phyloP scores from a whole-genome alignment of 1,140 invertebrate species.

The Drosophila rhopaloa region DNA sequence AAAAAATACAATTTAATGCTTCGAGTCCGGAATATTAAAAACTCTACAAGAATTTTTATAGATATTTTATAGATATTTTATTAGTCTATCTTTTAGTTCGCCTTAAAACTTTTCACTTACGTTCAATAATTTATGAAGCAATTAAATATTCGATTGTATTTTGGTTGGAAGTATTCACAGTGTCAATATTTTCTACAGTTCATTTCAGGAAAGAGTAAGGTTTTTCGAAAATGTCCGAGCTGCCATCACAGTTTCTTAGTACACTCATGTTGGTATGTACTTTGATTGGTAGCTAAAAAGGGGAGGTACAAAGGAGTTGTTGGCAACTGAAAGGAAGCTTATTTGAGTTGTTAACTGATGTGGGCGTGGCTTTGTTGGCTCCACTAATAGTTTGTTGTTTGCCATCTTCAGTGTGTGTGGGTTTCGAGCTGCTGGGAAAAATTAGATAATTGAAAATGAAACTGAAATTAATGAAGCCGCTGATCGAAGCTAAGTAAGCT shows the following conservation, averaged over 20 bases:
- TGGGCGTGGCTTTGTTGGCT: slow-evolving; percentile 34
- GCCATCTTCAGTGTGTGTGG: slow-evolving; percentile 8
- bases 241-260: slow-evolving; percentile 4
- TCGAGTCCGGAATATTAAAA: too few species aligned
- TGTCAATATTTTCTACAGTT: too few species aligned
- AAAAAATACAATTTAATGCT: too few species aligned
- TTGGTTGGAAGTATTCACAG: too few species aligned
- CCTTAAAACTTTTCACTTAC: too few species aligned
- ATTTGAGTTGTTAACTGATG: slow-evolving; percentile 53
- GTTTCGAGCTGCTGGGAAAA: slow-evolving; percentile 12
- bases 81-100: too few species aligned
- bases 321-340: slow-evolving; percentile 37
- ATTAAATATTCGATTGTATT: too few species aligned
- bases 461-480: slow-evolving; percentile 31
- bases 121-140: too few species aligned
- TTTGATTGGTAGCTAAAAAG: slow-evolving; percentile 7
- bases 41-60: fast-evolving
- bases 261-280: slow-evolving; percentile 1
- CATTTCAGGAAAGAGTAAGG: neutral
- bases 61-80: too few species aligned
- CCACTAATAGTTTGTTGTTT: slow-evolving; percentile 42
- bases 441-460: slow-evolving; percentile 56
- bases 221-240: neutral
- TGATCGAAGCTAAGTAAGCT: slow-evolving; percentile 35
- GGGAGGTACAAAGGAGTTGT: neutral